Percentiles rank a stretch among this genome's conserved stretches.
Conservation (phyloP, 2,888 invertebrate genomes). For the Eremobia ochroleuca region DNA sequence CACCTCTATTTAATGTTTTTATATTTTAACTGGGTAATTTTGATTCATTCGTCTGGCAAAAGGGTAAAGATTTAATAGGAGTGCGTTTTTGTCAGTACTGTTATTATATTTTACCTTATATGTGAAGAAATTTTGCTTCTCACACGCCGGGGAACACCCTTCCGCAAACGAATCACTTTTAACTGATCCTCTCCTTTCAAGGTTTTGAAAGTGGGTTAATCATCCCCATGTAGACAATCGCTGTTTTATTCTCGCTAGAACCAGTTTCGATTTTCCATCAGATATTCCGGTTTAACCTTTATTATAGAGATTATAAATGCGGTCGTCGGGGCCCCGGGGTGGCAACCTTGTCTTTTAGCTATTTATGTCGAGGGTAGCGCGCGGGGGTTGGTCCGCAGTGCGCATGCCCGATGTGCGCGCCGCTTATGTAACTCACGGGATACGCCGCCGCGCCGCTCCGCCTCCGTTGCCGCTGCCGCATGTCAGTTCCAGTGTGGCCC, state of each 20-base stretch:
- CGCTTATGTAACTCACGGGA: constrained; percentile 86
- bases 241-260: constrained; percentile 77
- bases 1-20: constrained; percentile 53
- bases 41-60: constrained; percentile 14
- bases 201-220: constrained; percentile 66
- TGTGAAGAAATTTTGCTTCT: neutral
- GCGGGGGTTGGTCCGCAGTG: constrained; percentile 82
- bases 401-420: constrained; percentile 85
- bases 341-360: constrained; percentile 91
- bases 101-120: constrained; percentile 7
- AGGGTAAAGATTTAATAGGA: constrained; percentile 9
- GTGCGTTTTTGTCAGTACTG: constrained; percentile 11
- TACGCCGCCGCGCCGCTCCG: constrained; percentile 74
- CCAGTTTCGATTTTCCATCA: constrained; percentile 86
- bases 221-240: constrained; percentile 70
- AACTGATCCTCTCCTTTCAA: constrained; percentile 41
- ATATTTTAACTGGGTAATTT: constrained; percentile 28
- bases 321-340: constrained; percentile 87
- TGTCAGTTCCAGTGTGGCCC: constrained; percentile 68
- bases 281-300: constrained; percentile 90
- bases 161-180: constrained; percentile 4
- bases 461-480: constrained; percentile 73
- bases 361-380: constrained; percentile 89
- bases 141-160: constrained; percentile 4
- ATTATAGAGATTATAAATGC: constrained; percentile 89